Evolutionary conservation across 2,888 invertebrate species (phyloP), one percentile per base, ranked within the genome.

Genomic region (Cheilosia impressa): DNA sequence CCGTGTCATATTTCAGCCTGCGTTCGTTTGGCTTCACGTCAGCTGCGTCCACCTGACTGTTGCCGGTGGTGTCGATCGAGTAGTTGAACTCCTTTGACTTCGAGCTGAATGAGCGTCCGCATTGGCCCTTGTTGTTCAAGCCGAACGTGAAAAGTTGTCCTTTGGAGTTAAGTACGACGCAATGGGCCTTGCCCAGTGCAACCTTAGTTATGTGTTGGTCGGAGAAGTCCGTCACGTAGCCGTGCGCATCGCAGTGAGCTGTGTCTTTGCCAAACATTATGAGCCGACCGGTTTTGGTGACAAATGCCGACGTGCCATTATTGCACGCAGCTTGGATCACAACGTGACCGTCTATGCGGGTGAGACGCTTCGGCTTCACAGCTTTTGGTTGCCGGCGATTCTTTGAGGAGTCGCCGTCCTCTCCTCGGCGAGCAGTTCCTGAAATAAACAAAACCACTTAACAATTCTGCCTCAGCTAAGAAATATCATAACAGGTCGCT

Each of bases 51-150:
- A 13, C 45, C 15, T 76, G 81, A 77, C 47, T 78, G 66, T 43
- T 65, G n/a, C 52, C 72, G 31, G 58, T 76, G 31, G 85, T 75
- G 19, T 90, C 89, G 41, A 89, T 88, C 13, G 84, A 84, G 24
- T 76, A 78, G 43, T 92, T 90, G 93, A 94, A 94, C 91, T 95
- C 95, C 87, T 94, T 93, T 0, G 89, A 71, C 87, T 91, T 91
- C 47, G 89, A 89, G 47, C 93, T 93, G 89, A 96, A 97, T 89
- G 97, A 97, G 87, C 98, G 93, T 4, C 99, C 99, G 92, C 99
- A 99, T 91, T 99, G 99, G 1, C 98, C 98, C 91, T 98, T 98
- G 91, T 99, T 99, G 92, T 99, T 99, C 84, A 99, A 96, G 5
- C 99, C 99, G 92, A 99, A 98, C 0, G 99, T 98, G 91, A 96